phyloP scores from a whole-genome alignment of 2,113 vertebrate species.

The Phaethon lepturus region DNA sequence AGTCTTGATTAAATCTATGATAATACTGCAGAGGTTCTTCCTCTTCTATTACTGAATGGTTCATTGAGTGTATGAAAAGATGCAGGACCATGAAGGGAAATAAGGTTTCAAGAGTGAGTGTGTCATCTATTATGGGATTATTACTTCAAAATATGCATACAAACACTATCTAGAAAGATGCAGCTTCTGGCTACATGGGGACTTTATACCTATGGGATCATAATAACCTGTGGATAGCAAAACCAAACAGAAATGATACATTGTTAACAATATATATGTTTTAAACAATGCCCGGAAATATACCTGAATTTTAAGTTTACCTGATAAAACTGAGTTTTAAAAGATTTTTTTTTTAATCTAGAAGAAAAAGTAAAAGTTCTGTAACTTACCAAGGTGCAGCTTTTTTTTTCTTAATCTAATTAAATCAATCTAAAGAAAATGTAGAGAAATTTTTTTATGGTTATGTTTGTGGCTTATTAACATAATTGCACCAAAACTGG shows the following conservation, averaged over 20 bases:
- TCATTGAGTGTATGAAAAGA: background rate
- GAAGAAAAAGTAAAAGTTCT: background rate
- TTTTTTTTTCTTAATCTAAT: background rate
- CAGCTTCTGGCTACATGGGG: background rate
- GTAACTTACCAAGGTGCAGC: background rate
- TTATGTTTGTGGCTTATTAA: conserved; percentile 69
- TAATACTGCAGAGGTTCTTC: background rate
- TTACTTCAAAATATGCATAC: background rate
- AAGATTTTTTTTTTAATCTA: background rate
- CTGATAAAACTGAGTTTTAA: background rate
- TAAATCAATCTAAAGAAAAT: background rate
- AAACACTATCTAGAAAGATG: background rate
- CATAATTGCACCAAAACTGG: conserved; percentile 52
- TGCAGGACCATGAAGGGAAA: background rate
- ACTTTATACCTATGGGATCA: background rate
- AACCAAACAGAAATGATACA: background rate
- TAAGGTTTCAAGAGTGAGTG: background rate
- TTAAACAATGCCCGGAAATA: background rate
- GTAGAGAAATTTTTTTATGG: conserved; percentile 10
- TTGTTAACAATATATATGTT: background rate
- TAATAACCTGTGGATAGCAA: background rate
- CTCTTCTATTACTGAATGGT: background rate
- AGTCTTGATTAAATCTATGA: background rate
- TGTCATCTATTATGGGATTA: background rate
- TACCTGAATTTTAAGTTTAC: background rate